Base-by-base conservation (phyloP, 2,888 invertebrate genomes). In the Eurytoma californica region DNA sequence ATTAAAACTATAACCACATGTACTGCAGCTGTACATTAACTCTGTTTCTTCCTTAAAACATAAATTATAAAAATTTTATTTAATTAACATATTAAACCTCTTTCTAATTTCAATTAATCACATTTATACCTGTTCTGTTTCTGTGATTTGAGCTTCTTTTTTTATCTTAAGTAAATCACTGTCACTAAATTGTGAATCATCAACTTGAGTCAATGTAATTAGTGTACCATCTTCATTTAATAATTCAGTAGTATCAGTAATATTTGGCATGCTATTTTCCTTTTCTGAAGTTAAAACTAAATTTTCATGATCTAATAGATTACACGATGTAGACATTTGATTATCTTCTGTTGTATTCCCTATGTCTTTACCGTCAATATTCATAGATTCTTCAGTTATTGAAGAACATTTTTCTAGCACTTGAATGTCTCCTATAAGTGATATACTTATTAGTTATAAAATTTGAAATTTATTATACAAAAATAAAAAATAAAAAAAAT, bases 21-120 rank as follows among this genome's bases (percentile, higher is more conserved):
- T 93, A 80, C 93, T 93, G 84, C 94, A 95, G 82, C 92, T 93
- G 87, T 94, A 94, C 39, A 92, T 85, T 79, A 92, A 92, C 67
- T 91, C 89, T 14, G 86, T 84, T 74, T 87, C 86, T 61, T 82
- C 73, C 82, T 84, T 65, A 65, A 18, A 58, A n/a, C 55, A 55
- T 14, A 18, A 67, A 66, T n/a, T n/a, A 53, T 53, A 53, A 3
- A 1, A 61, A 39, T 39, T 12, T 69, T 51, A 3, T 16, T 69
- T 58, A 69, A 57, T 69, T 12, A 55, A 47, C 0, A 13, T 16
- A 20, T 2, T 24, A 24, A 2, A 24, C 2, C 2, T 24, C 24
- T 24, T 51, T 58, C 7, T 16, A 58, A 20, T 20, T 58, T 47
- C 0, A 58, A 4, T 18, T 24, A 9, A n/a, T 12, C 4, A 39